Conservation (phyloP, 2,888 invertebrate genomes). For the Tipula lateralis region DNA sequence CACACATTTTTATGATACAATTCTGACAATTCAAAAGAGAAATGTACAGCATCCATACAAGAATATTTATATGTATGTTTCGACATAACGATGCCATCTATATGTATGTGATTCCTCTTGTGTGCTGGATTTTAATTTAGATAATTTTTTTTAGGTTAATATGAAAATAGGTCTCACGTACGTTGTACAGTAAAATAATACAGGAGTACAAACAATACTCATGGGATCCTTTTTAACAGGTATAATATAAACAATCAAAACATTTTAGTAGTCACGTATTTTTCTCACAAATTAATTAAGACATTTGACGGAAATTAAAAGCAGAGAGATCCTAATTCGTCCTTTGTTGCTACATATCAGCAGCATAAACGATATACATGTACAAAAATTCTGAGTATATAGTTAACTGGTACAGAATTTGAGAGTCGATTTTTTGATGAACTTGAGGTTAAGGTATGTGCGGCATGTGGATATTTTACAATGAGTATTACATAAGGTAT, state of each 20-base stretch:
- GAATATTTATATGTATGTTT: not conserved
- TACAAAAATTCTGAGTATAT: not conserved
- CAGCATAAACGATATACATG: not conserved
- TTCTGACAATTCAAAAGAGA: too few species aligned
- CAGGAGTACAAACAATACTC: slow-evolving; percentile 19
- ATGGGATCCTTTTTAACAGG: slow-evolving; percentile 11
- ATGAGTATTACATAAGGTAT: not conserved
- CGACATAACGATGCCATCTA: too few species aligned
- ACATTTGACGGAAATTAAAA: slow-evolving; percentile 1
- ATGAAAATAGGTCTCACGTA: slow-evolving; percentile 19
- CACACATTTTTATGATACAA: not conserved
- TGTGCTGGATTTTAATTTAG: slow-evolving; percentile 9
- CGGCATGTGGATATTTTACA: not conserved
- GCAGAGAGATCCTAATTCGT: not conserved
- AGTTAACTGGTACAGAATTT: not conserved
- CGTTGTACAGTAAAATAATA: not conserved
- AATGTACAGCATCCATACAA: not conserved
- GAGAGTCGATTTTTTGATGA: not conserved
- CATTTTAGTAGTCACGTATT: slow-evolving; percentile 24
- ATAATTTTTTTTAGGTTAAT: slow-evolving; percentile 24
- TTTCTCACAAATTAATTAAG: slow-evolving; percentile 19
- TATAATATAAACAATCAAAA: slow-evolving; percentile 11
- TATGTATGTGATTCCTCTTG: not conserved
- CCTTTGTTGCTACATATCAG: not conserved
- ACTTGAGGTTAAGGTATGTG: not conserved